Conservation (phyloP, 2,797 vertebrate species). For the Tamandua tetradactyla region DNA sequence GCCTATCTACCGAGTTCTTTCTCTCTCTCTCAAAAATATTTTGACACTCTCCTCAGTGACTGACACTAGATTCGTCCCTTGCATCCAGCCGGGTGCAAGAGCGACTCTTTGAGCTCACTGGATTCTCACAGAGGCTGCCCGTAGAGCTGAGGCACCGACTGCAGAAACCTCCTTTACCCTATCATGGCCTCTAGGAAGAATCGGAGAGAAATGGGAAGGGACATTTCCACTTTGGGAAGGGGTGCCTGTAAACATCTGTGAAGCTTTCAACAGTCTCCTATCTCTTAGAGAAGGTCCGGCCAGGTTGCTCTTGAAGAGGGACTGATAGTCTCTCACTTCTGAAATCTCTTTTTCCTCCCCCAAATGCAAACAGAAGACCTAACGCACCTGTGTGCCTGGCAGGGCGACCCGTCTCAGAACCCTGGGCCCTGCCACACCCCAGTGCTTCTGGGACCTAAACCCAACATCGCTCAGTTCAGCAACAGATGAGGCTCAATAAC, state of each 20-base stretch:
- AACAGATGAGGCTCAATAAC: neutral
- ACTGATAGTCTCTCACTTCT: neutral
- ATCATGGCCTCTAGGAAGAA: neutral
- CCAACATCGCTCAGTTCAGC: neutral
- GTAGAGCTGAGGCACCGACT: neutral
- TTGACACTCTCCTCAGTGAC: neutral
- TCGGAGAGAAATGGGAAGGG: neutral
- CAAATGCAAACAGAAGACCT: neutral
- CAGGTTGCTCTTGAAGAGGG: neutral
- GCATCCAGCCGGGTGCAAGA: too few relatives aligned
- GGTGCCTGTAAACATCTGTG: neutral
- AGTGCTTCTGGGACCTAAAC: neutral
- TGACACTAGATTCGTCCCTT: neutral
- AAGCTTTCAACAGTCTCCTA: neutral
- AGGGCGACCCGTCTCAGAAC: neutral
- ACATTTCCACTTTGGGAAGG: neutral
- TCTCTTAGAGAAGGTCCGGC: neutral
- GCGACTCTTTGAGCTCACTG: neutral
- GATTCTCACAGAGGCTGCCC: neutral
- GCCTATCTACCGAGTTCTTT: neutral
- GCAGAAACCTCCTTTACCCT: fast-evolving
- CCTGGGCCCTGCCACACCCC: fast-evolving
- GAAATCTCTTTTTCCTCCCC: neutral
- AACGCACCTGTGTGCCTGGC: neutral
- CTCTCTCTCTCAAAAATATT: neutral